phyloP scores from a whole-genome alignment of 2,888 invertebrate species.

The Pachymerium ferrugineum region DNA sequence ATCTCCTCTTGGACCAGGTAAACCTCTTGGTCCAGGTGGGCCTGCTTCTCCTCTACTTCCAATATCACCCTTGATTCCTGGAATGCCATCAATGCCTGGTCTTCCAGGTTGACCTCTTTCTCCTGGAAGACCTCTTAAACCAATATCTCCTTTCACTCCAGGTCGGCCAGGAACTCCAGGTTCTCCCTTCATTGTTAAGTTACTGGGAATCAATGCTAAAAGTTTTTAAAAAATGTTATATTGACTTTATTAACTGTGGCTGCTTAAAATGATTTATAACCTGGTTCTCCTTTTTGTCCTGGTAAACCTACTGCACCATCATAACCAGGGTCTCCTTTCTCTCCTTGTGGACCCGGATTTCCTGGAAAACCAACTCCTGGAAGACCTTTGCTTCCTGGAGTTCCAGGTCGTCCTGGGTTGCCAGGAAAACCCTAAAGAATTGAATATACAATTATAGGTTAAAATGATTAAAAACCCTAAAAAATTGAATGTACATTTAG shows the following conservation, averaged over 20 bases:
- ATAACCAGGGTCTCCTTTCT: slow-evolving; percentile 42
- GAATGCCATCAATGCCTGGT: slow-evolving; percentile 42
- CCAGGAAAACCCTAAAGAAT: slow-evolving; percentile 57
- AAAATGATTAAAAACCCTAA: too few species aligned
- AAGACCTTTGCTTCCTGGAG: slow-evolving; percentile 50
- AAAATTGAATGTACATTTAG: too few species aligned
- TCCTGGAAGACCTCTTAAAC: slow-evolving; percentile 53
- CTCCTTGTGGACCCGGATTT: slow-evolving; percentile 47
- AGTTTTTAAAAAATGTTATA: background rate
- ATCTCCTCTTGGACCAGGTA: slow-evolving; percentile 72
- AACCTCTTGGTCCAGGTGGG: slow-evolving; percentile 38
- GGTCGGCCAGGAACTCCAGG: slow-evolving; percentile 66
- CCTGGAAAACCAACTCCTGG: slow-evolving; percentile 46
- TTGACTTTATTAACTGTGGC: background rate
- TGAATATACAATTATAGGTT: background rate
- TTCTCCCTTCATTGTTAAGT: slow-evolving; percentile 59
- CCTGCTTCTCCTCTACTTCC: slow-evolving; percentile 36
- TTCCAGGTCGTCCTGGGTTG: slow-evolving; percentile 51
- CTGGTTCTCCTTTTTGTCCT: slow-evolving; percentile 45
- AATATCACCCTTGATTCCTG: slow-evolving; percentile 39
- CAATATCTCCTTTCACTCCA: slow-evolving; percentile 44
- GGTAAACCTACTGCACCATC: slow-evolving; percentile 45
- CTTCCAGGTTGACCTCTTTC: slow-evolving; percentile 52
- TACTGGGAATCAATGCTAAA: slow-evolving; percentile 35
- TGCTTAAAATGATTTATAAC: slow-evolving; percentile 34